Base-by-base conservation (phyloP, 2,797 vertebrate species). In the Sphaeramia orbicularis region DNA sequence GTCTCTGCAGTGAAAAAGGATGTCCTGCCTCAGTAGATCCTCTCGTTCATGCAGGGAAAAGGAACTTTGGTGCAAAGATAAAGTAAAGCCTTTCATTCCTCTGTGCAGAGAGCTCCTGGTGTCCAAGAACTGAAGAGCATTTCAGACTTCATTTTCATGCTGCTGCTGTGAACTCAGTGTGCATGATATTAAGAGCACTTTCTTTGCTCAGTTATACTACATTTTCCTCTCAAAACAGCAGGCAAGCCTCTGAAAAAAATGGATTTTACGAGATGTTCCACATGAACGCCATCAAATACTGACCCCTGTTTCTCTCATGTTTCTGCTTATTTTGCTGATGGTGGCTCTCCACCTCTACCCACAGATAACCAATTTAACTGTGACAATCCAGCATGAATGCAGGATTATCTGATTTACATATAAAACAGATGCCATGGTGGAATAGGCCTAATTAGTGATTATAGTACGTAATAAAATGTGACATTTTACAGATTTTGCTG, bases 11-110 rank as follows among this genome's bases (percentile, higher is more conserved):
- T 72, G 69, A 76, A 74, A 76, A 76, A 84, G 81, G 76, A 90
- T 76, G 80, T 86, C 77, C 78, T 85, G 86, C 87, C 74, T 93
- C 84, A 88, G 78, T 90, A 76, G 72, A 80, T 80, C 65, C 76
- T 79, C 76, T 87, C 19, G 35, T 71, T 89, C 78, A 81, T 74
- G 70, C 76, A 72, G 62, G 64, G 66, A 67, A 61, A 87, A 76
- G 53, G 57, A 72, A 77, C 80, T 61, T 75, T 74, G 41, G 52
- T 68, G 36, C 54, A 12, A 43, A 52, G 80, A 89, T 86, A 86
- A 91, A 74, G 37, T 36, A 76, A 86, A 83, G 58, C 61, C 61
- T 77, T 82, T 83, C 51, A 78, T 84, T 79, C 61, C 56, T 71
- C 38, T 44, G 40, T 44, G 43, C 75, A 47, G 15, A 15, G 47